These are phyloP conservation scores for Meteorus sp. DNA, from an alignment of 1,140 invertebrate genomes.

Conservation along the genomic window DNA sequence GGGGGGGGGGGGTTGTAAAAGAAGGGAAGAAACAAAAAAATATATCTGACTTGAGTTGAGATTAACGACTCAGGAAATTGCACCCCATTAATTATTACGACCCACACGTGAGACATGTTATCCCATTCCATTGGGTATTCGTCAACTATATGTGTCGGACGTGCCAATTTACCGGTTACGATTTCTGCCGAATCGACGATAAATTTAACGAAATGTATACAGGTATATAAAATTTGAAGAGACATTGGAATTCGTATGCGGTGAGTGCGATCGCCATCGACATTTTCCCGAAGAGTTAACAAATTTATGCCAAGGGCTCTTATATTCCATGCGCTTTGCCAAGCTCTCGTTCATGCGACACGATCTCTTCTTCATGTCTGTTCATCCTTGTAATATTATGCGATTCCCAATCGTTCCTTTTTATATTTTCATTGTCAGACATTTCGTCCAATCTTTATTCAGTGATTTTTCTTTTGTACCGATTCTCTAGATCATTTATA, in stretches of 20 bases:
- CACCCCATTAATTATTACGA: not conserved
- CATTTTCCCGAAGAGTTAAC: conserved; percentile 1
- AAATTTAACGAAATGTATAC: too few species aligned
- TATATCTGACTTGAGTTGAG: conserved; percentile 3
- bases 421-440: too few species aligned
- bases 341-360: not conserved
- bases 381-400: not conserved
- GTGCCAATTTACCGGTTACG: too few species aligned
- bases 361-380: not conserved
- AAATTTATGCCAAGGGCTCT: conserved; percentile 10
- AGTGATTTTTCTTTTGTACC: too few species aligned
- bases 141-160: not conserved
- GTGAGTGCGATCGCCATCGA: conserved; percentile 6
- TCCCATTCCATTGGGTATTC: too few species aligned
- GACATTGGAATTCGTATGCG: not conserved
- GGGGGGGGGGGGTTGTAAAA: too few species aligned
- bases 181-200: too few species aligned
- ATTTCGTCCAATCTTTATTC: too few species aligned
- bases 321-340: not conserved
- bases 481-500: too few species aligned
- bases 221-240: too few species aligned
- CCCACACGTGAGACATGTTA: not conserved
- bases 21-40: not conserved
- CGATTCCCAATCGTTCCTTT: not conserved
- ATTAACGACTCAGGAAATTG: conserved; percentile 14